Evolutionary conservation across 2,113 vertebrate genomes (phyloP), one percentile per base, ranked within the genome.

Genomic region (Actenoides hombroni): DNA sequence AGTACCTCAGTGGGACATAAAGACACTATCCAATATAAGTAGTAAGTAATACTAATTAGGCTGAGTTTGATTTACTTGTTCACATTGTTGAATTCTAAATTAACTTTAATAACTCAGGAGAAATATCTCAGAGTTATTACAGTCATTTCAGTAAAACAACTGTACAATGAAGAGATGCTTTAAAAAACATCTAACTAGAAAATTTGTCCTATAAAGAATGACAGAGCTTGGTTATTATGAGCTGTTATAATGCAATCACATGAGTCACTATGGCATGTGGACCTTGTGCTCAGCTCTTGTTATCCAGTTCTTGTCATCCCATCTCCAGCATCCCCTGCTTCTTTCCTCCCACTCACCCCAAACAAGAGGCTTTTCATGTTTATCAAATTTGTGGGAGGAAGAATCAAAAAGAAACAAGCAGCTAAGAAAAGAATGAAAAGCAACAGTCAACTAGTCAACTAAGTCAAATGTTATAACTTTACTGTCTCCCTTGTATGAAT

Each of bases 31-130:
- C 88, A 96, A 85, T 93, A 57, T 71, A 91, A 91, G 69, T 82
- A 76, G 57, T 65, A 93, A 95, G 95, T 88, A 86, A 92, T 76
- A 91, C 80, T 94, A 96, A 95, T 96, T 95, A 93, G 86, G 70
- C 57, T 21, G 84, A 89, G 86, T 91, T 95, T 95, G 90, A 96
- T 93, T 95, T 95, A 93, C 79, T 86, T 61, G n/a, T 87, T 93
- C 86, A 85, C 54, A 54, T 82, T 88, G 61, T 53, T 85, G 88
- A 78, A 91, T 80, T 94, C 77, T 83, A 94, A 96, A 96, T 96
- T 93, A 95, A 92, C 91, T 95, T 89, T 85, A 92, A 93, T 88
- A 95, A 86, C 92, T 90, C 8, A 3, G 46, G 86, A 96, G 91
- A 92, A 95, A 95, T 95, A 95, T 91, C 74, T 79, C 49, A 71